A percentile compares a stretch with the other conserved stretches of the same genome.
Conservation (phyloP, 2,113 vertebrate genomes). For the Callospermophilus lateralis region DNA sequence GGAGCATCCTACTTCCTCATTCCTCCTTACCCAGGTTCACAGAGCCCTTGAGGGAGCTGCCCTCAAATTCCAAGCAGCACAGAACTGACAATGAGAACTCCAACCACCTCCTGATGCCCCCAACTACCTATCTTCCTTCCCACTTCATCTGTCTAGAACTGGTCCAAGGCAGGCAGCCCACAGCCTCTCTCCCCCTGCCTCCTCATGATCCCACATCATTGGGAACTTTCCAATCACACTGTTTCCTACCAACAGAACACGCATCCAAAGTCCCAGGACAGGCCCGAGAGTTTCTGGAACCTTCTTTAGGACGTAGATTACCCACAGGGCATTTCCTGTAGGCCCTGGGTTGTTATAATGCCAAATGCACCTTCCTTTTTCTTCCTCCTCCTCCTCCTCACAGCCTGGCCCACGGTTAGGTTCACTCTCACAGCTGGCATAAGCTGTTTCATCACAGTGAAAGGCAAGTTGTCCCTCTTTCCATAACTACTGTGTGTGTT, state of each 20-base stretch:
- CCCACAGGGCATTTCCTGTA: background rate
- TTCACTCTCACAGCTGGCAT: background rate
- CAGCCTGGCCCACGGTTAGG: background rate
- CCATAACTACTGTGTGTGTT: background rate
- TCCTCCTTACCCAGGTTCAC: background rate
- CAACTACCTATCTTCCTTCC: background rate
- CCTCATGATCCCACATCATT: too few species aligned
- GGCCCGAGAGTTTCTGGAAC: background rate
- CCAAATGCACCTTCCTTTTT: background rate
- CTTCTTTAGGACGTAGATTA: background rate
- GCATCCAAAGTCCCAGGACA: background rate
- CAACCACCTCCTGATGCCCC: background rate
- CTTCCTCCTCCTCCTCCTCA: background rate
- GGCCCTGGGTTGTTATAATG: background rate
- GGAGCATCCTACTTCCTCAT: background rate
- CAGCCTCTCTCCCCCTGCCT: background rate
- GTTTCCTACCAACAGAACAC: background rate
- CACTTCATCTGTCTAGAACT: background rate
- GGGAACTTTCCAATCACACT: background rate
- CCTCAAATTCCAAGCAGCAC: background rate
- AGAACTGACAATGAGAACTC: background rate
- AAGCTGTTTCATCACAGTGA: slow-evolving; percentile 40
- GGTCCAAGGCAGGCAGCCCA: background rate
- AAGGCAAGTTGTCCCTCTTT: background rate
- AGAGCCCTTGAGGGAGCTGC: background rate